Percentiles rank a stretch among this genome's conserved stretches.
Conservation (phyloP, 1,140 invertebrate genomes). For the Bilobella aurantiaca region DNA sequence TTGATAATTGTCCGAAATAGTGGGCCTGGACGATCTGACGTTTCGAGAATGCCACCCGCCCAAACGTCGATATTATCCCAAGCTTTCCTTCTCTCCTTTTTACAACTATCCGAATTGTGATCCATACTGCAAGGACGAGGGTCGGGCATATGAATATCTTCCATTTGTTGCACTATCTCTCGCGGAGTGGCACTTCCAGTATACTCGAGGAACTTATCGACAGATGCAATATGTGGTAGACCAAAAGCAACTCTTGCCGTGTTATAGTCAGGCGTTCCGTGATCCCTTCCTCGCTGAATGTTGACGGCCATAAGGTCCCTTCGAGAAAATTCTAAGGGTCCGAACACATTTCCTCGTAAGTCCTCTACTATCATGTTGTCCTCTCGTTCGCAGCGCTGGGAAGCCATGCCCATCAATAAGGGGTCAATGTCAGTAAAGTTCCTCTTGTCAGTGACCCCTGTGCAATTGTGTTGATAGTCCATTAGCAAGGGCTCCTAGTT, state of each 20-base stretch:
- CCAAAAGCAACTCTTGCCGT: conserved; percentile 47
- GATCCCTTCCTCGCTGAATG: conserved; percentile 51
- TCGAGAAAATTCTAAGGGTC: conserved; percentile 57
- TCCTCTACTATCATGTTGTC: conserved; percentile 57
- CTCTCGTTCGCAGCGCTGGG: conserved; percentile 53
- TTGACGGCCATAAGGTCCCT: conserved; percentile 55
- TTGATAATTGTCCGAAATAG: conserved; percentile 48
- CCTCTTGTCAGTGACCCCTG: neutral
- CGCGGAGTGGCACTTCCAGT: conserved; percentile 26
- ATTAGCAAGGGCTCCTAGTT: conserved; percentile 30
- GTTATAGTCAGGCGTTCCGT: conserved; percentile 48
- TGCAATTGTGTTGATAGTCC: neutral
- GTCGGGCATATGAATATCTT: conserved; percentile 13
- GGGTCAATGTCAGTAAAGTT: conserved; percentile 46
- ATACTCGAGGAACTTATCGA: conserved; percentile 39
- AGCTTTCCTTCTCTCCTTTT: conserved; percentile 13
- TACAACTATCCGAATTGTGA: neutral
- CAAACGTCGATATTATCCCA: conserved; percentile 53
- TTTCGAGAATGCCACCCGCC: conserved; percentile 59
- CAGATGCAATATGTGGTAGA: conserved; percentile 36
- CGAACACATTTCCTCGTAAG: conserved; percentile 51
- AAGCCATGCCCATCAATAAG: conserved; percentile 51
- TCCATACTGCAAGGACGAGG: neutral
- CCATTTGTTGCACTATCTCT: conserved; percentile 21
- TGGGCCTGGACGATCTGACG: conserved; percentile 48